Percentiles rank a stretch among this genome's conserved stretches.
phyloP scores from a whole-genome alignment of 2,888 invertebrate species.

The Cheilosia urbana region DNA sequence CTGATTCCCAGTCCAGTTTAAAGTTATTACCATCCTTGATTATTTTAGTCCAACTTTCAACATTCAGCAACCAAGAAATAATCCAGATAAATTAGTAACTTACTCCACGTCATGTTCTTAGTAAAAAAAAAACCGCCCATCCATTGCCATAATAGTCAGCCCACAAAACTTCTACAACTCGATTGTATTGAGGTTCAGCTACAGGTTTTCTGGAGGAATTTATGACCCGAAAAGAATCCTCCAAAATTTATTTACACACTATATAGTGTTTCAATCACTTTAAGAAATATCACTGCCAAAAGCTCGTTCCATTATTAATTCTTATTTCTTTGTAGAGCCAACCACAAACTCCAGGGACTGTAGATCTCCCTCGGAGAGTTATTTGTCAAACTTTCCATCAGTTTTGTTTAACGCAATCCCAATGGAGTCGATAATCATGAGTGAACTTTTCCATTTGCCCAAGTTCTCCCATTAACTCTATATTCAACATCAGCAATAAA shows the following conservation, averaged over 20 bases:
- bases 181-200: slow-evolving; percentile 20
- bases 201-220: slow-evolving; percentile 14
- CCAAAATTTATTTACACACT: slow-evolving; percentile 2
- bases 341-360: slow-evolving; percentile 1
- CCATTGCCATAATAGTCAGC: background rate
- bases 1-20: no score
- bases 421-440: slow-evolving; percentile 6
- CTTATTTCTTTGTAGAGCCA: background rate
- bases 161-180: slow-evolving; percentile 1
- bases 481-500: background rate
- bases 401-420: background rate
- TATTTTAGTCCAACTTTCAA: no score
- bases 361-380: background rate
- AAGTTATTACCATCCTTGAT: no score
- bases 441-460: slow-evolving; percentile 2
- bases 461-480: background rate
- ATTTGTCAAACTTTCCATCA: slow-evolving; percentile 1
- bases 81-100: no score
- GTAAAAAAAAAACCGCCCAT: no score
- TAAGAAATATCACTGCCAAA: background rate
- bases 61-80: no score
- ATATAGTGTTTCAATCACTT: background rate
- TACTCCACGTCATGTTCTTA: no score
- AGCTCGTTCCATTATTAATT: background rate
- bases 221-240: slow-evolving; percentile 24